phyloP scores from a whole-genome alignment of 2,888 invertebrate genomes.

The Clepsis dumicolana region DNA sequence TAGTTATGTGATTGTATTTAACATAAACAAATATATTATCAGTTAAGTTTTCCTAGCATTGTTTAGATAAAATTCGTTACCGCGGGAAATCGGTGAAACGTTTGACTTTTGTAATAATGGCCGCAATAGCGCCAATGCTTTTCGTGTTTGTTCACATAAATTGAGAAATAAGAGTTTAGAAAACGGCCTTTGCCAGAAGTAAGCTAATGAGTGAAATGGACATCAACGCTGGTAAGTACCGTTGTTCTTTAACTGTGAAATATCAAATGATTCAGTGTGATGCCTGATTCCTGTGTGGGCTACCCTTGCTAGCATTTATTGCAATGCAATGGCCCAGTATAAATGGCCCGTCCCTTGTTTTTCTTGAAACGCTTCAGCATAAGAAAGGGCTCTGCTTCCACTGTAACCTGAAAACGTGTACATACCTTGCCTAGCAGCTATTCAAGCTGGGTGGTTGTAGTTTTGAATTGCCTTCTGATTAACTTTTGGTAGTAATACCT shows the following conservation, averaged over 20 bases:
- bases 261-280: conserved; percentile 24
- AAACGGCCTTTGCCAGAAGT: conserved; percentile 61
- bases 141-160: conserved; percentile 73
- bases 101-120: conserved; percentile 81
- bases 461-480: conserved; percentile 1
- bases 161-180: conserved; percentile 64
- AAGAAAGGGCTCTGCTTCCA: background rate
- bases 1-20: conserved; percentile 28
- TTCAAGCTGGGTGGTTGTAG: background rate
- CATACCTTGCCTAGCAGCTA: conserved; percentile 11
- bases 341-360: conserved; percentile 10
- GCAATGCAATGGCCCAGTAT: conserved; percentile 8
- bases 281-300: conserved; percentile 21
- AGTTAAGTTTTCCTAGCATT: conserved; percentile 43
- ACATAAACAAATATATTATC: conserved; percentile 30
- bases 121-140: conserved; percentile 85
- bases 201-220: conserved; percentile 77
- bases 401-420: background rate
- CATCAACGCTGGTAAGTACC: conserved; percentile 80
- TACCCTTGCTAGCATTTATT: conserved; percentile 16
- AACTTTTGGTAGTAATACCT: background rate
- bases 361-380: background rate
- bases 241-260: conserved; percentile 45
- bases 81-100: conserved; percentile 84
- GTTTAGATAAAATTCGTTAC: conserved; percentile 61